These are phyloP conservation scores for Halictus rubicundus DNA, from an alignment of 1,140 invertebrate genomes.

Conservation along the genomic window DNA sequence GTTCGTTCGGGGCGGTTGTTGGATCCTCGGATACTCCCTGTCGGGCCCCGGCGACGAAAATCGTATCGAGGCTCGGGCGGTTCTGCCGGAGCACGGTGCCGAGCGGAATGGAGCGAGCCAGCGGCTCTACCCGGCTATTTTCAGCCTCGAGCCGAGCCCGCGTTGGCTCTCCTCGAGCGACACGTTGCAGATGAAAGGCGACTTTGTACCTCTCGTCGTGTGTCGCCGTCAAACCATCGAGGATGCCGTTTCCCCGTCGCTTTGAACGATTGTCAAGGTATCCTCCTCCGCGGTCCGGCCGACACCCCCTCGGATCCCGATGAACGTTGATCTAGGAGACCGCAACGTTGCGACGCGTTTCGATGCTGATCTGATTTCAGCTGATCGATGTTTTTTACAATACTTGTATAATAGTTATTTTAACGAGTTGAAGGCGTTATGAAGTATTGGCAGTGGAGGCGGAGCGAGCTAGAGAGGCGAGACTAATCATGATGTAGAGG, in stretches of 20 bases:
- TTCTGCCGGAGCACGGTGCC: constrained; percentile 61
- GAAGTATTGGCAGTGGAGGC: too few relatives aligned
- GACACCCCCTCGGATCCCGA: background rate
- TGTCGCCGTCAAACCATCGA: background rate
- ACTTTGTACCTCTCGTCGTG: background rate
- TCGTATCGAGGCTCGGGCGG: constrained; percentile 66
- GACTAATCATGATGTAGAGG: too few relatives aligned
- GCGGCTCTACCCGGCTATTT: constrained; percentile 68
- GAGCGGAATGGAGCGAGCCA: constrained; percentile 52
- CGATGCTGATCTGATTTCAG: too few relatives aligned
- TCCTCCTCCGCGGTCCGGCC: background rate
- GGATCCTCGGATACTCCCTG: constrained; percentile 36
- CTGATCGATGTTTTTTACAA: too few relatives aligned
- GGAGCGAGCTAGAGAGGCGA: too few relatives aligned
- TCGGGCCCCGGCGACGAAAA: constrained; percentile 62
- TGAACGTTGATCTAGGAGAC: too few relatives aligned
- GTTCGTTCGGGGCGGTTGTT: constrained; percentile 44
- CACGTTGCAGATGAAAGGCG: background rate
- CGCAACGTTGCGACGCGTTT: too few relatives aligned
- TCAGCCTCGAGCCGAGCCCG: constrained; percentile 71
- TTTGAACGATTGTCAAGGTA: background rate
- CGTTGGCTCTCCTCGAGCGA: constrained; percentile 36
- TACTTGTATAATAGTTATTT: too few relatives aligned
- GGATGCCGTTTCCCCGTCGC: background rate
- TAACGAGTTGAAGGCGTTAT: too few relatives aligned